Evolutionary conservation across 2,888 invertebrate genomes (phyloP), one percentile per base, ranked within the genome.

Genomic region (Temnothorax rugatulus): DNA sequence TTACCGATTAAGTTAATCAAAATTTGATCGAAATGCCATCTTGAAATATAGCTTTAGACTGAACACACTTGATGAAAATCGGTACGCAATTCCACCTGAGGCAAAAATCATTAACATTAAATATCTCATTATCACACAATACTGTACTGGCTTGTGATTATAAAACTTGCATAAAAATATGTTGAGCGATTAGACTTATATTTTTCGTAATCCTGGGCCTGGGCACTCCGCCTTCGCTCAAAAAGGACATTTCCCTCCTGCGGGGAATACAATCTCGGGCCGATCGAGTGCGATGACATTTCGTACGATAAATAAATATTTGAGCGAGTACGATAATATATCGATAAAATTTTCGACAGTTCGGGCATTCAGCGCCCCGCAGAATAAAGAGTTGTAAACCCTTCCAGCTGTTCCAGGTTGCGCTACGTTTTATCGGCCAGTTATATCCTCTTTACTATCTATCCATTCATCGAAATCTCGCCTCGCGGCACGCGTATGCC

Each of bases 321-420:
- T 91, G 88, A 63, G 34, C 52, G 15, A 41, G 41, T 4, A 63
- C 82, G 89, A 90, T 89, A 90, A 81, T 77, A 83, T 90, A 81
- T 90, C 88, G 93, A 93, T 92, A 93, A 93, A 76, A 91, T 91
- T 91, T 92, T 90, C 85, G 93, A 93, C 94, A 93, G 93, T 92
- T 92, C 92, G 83, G 61, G 84, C 92, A 93, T 93, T 93, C 86
- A 93, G 87, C 64, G 69, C n/a, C 47, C 63, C 34, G 84, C 66
- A 50, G 85, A 89, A 91, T 89, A 92, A 92, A 92, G 90, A 86
- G 87, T 89, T 89, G 88, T 92, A 92, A 91, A 91, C 82, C 83
- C 64, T 57, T 87, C 91, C 92, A 93, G 92, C 92, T 92, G 92
- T 90, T 88, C 66, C 74, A 63, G 87, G 82, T 83, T 79, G 76